phyloP scores from a whole-genome alignment of 2,888 invertebrate genomes.

The Mesoligia furuncula region DNA sequence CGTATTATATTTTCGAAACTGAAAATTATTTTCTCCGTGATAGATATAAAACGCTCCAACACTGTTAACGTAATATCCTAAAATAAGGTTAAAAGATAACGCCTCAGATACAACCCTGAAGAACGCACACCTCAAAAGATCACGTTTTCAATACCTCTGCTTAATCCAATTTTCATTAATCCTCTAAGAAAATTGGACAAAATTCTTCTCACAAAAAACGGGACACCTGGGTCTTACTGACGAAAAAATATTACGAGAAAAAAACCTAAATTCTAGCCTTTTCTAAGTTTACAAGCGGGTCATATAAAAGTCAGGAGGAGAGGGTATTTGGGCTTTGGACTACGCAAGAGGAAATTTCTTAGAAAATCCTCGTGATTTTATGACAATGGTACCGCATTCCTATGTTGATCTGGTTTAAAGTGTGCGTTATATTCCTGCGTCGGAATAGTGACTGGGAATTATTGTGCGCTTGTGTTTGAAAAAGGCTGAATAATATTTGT shows the following conservation, averaged over 20 bases:
- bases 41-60: constrained; percentile 1
- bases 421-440: constrained; percentile 51
- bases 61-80: constrained; percentile 26
- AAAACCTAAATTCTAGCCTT: constrained; percentile 54
- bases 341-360: constrained; percentile 53
- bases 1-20: not conserved
- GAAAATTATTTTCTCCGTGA: not conserved
- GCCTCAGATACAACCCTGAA: constrained; percentile 19
- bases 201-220: constrained; percentile 36
- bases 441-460: constrained; percentile 44
- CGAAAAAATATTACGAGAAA: constrained; percentile 53
- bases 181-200: constrained; percentile 53
- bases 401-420: constrained; percentile 65
- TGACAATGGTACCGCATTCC: constrained; percentile 61
- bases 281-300: constrained; percentile 63
- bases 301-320: constrained; percentile 59
- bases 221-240: constrained; percentile 53
- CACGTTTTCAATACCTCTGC: constrained; percentile 58
- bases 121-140: constrained; percentile 41
- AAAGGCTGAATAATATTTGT: constrained; percentile 26
- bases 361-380: constrained; percentile 64
- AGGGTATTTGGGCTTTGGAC: constrained; percentile 55
- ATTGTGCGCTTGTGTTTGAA: constrained; percentile 51
- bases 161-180: constrained; percentile 57
- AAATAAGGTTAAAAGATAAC: constrained; percentile 40